These are phyloP conservation scores for Entomobrya proxima DNA, from an alignment of 2,888 invertebrate species.

Conservation along the genomic window DNA sequence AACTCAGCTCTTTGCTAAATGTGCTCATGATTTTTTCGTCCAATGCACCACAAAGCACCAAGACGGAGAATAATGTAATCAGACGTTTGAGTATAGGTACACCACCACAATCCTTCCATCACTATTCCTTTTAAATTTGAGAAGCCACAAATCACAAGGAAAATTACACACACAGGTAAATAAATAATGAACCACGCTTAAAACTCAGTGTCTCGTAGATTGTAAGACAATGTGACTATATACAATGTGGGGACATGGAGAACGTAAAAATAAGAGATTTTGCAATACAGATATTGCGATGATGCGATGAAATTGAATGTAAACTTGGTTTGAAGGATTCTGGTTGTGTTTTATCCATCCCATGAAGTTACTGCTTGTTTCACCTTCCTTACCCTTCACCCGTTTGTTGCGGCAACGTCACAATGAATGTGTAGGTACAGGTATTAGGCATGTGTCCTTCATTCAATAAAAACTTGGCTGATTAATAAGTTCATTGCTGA, in stretches of 20 bases:
- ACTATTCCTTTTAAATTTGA: slow-evolving; percentile 47
- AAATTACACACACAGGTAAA: slow-evolving; percentile 56
- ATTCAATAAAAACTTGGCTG: neutral
- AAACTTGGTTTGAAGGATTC: slow-evolving; percentile 2
- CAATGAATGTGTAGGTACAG: neutral
- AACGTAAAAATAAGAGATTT: neutral
- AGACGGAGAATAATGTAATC: neutral
- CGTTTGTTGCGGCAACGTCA: neutral
- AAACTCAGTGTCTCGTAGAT: neutral
- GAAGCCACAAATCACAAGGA: slow-evolving; percentile 62
- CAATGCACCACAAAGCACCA: neutral
- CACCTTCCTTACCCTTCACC: slow-evolving; percentile 51
- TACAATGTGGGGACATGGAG: no score
- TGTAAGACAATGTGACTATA: slow-evolving; percentile 22
- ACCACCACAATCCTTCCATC: neutral
- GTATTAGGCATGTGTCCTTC: slow-evolving; percentile 21
- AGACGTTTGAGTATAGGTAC: neutral
- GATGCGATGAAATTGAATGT: neutral
- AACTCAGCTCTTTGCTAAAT: neutral
- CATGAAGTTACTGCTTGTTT: slow-evolving; percentile 14
- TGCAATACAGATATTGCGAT: neutral
- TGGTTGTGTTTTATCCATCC: neutral
- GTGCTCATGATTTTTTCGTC: neutral
- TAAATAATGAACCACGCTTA: slow-evolving; percentile 18
- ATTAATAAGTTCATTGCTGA: slow-evolving; percentile 7